These are phyloP conservation scores for Hydrocynus forskahlii DNA, from an alignment of 2,797 vertebrate species.

Conservation along the genomic window DNA sequence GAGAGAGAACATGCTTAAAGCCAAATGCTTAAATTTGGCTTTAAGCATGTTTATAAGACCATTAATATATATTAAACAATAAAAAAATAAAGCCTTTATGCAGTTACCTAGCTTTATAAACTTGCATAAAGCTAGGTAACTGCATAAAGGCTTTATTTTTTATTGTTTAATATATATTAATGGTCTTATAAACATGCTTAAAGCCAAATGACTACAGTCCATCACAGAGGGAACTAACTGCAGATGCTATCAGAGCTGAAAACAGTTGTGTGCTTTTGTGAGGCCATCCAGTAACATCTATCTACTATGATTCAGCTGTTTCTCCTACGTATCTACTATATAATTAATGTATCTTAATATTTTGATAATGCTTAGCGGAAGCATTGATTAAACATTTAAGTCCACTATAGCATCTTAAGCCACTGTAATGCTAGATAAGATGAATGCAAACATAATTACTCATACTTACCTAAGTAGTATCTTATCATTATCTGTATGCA, in stretches of 20 bases:
- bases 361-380: background rate
- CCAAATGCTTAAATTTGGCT: no score
- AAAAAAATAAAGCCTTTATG: no score
- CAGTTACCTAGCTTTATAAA: background rate
- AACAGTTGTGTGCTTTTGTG: background rate
- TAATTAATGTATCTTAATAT: background rate
- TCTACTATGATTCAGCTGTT: no score
- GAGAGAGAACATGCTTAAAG: no score
- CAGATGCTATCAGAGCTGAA: background rate
- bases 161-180: no score
- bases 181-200: background rate
- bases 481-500: slow-evolving; percentile 3
- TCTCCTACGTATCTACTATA: no score
- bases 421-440: background rate
- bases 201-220: background rate
- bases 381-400: background rate
- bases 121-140: background rate
- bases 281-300: background rate
- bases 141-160: background rate
- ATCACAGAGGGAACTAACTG: background rate
- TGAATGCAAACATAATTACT: background rate
- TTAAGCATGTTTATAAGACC: no score
- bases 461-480: background rate
- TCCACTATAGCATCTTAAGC: background rate
- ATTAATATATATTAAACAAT: no score